Evolutionary conservation across 2,888 invertebrate species (phyloP).

Genomic region (Cerastis leucographa): DNA sequence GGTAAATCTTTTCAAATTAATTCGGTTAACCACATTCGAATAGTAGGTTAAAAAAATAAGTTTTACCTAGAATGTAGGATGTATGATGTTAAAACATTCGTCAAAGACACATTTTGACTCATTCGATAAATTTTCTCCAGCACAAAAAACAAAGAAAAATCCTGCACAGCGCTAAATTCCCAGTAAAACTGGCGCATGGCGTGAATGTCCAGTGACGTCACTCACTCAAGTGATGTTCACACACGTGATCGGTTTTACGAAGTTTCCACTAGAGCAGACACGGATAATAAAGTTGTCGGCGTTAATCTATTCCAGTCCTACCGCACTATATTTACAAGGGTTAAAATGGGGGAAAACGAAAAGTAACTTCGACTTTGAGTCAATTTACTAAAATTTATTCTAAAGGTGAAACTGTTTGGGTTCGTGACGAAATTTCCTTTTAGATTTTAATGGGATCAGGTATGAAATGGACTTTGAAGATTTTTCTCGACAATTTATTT

Average conservation of each 20-base stretch:
- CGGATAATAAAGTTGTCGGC: slow-evolving; percentile 69
- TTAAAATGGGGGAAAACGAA: slow-evolving; percentile 57
- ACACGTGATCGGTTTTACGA: slow-evolving; percentile 78
- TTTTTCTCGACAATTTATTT: slow-evolving; percentile 41
- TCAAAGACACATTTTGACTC: neutral
- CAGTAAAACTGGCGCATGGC: slow-evolving; percentile 56
- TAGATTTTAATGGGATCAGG: slow-evolving; percentile 42
- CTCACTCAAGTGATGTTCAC: slow-evolving; percentile 74
- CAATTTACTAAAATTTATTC: slow-evolving; percentile 57
- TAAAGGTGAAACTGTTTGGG: slow-evolving; percentile 50
- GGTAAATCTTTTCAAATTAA: neutral
- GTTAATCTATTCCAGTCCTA: slow-evolving; percentile 66
- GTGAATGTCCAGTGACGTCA: slow-evolving; percentile 71
- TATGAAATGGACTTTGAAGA: slow-evolving; percentile 35
- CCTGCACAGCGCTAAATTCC: slow-evolving; percentile 36
- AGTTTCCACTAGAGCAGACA: slow-evolving; percentile 74
- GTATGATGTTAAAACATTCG: neutral
- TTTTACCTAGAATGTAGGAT: neutral
- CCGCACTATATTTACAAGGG: slow-evolving; percentile 61
- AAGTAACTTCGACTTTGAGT: slow-evolving; percentile 59
- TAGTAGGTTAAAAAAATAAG: neutral
- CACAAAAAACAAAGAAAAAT: slow-evolving; percentile 29
- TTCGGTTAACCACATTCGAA: neutral
- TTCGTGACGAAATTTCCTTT: slow-evolving; percentile 41
- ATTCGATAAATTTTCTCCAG: neutral